Evolutionary conservation across 2,113 vertebrate genomes (phyloP), one percentile per base, ranked within the genome.

Genomic region (Engraulis encrasicolus): DNA sequence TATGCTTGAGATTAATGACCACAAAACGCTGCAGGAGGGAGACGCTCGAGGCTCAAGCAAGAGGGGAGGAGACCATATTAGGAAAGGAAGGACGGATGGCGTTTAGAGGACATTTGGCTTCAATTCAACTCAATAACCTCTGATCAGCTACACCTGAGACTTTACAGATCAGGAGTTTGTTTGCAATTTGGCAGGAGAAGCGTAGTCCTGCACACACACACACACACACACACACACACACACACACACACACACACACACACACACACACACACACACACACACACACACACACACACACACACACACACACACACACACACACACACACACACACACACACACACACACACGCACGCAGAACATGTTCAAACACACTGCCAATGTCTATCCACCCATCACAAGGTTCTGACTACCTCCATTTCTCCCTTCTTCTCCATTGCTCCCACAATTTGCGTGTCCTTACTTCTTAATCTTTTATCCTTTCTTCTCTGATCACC

Each of bases 181-280:
- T 74, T 74, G 66, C 66, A 74, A 15, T 74, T 74, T 74, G 66
- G 27, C 66, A 34, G 31, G 31, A 34, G 27, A 36, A 74, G 31
- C 66, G 31, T 27, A 71, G 66, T 74, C n/a, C 66, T 27, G 40
- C 27, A 17, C 66, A 74, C 66, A 74, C 27, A 74, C 66, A 74
- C 66, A n/a, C n/a, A n/a, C n/a, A n/a, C n/a, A n/a, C n/a, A n/a
- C n/a, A n/a, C n/a, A n/a, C n/a, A n/a, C n/a, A n/a, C n/a, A n/a
- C n/a, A n/a, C n/a, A n/a, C n/a, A n/a, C n/a, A n/a, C n/a, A n/a
- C n/a, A n/a, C n/a, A n/a, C n/a, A n/a, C n/a, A n/a, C n/a, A n/a
- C n/a, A n/a, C n/a, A n/a, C n/a, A n/a, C n/a, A n/a, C n/a, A n/a
- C n/a, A n/a, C n/a, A n/a, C n/a, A n/a, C n/a, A n/a, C n/a, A n/a